phyloP scores from a whole-genome alignment of 2,797 vertebrate genomes.

The Muscicapa striata region DNA sequence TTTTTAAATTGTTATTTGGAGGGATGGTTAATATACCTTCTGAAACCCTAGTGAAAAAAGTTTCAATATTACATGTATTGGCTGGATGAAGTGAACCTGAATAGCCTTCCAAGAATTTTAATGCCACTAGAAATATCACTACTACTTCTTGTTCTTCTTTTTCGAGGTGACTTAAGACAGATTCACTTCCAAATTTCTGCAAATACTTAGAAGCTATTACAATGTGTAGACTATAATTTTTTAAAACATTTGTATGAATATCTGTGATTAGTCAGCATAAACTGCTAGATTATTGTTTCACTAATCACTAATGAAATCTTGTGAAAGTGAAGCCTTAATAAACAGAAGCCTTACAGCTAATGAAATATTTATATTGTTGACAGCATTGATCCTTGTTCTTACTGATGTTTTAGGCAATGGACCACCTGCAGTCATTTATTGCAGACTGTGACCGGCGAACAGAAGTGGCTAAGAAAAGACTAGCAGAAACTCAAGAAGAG shows the following conservation, averaged over 20 bases:
- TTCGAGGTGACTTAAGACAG: background rate
- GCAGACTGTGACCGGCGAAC: constrained; percentile 96
- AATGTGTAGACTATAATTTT: background rate
- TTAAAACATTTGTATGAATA: background rate
- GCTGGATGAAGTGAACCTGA: background rate
- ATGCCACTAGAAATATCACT: background rate
- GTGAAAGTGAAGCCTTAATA: background rate
- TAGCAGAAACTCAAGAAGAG: constrained; percentile 97
- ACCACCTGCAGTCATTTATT: constrained; percentile 97
- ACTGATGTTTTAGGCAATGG: constrained; percentile 84
- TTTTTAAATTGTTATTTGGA: background rate
- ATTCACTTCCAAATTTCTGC: background rate
- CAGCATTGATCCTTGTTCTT: constrained; percentile 27
- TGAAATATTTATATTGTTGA: background rate
- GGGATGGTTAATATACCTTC: background rate
- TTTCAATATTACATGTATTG: background rate
- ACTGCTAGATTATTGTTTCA: background rate
- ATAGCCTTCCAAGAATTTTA: background rate
- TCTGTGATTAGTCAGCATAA: background rate
- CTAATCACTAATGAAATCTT: background rate
- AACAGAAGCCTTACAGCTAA: background rate
- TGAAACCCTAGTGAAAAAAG: background rate
- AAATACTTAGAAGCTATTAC: background rate
- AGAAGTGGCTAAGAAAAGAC: constrained; percentile 95
- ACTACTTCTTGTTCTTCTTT: background rate